These are phyloP conservation scores for Laupala kohalensis DNA, from an alignment of 1,140 invertebrate species.

Conservation along the genomic window DNA sequence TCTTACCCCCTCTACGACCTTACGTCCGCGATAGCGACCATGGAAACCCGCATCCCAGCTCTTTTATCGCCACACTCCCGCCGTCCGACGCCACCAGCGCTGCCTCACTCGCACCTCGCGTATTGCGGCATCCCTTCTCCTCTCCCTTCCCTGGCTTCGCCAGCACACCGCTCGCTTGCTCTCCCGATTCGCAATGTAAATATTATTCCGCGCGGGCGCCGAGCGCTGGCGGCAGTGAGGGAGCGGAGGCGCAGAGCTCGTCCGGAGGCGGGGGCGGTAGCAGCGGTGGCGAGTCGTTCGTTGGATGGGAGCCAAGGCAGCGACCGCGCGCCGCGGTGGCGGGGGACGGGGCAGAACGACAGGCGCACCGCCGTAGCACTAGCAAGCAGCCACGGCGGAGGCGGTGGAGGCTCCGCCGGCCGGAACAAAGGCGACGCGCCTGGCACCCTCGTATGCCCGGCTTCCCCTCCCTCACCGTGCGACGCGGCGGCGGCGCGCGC, in stretches of 20 bases:
- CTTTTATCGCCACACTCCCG: too few relatives aligned
- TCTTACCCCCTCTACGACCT: too few relatives aligned
- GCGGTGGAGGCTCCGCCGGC: slow-evolving; percentile 6
- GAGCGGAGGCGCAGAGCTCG: neutral
- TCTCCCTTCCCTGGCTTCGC: neutral
- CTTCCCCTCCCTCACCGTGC: neutral
- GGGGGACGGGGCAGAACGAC: too few relatives aligned
- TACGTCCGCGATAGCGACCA: too few relatives aligned
- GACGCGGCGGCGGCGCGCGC: slow-evolving; percentile 36
- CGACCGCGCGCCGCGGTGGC: too few relatives aligned
- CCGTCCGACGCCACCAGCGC: neutral
- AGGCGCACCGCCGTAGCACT: too few relatives aligned
- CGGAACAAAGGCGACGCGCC: slow-evolving; percentile 4
- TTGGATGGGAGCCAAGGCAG: too few relatives aligned
- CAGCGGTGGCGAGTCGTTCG: too few relatives aligned
- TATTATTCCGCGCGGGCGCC: neutral
- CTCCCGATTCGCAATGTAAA: neutral
- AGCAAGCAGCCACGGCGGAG: neutral
- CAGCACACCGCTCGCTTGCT: neutral
- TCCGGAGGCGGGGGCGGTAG: neutral
- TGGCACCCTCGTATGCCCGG: neutral
- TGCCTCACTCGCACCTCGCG: too few relatives aligned
- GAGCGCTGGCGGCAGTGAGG: too few relatives aligned
- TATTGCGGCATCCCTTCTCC: too few relatives aligned
- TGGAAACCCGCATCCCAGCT: too few relatives aligned